A percentile compares a stretch with the other conserved stretches of the same genome.
Evolutionary conservation across 2,113 vertebrate species (phyloP).

Genomic region (Nematolebias whitei): DNA sequence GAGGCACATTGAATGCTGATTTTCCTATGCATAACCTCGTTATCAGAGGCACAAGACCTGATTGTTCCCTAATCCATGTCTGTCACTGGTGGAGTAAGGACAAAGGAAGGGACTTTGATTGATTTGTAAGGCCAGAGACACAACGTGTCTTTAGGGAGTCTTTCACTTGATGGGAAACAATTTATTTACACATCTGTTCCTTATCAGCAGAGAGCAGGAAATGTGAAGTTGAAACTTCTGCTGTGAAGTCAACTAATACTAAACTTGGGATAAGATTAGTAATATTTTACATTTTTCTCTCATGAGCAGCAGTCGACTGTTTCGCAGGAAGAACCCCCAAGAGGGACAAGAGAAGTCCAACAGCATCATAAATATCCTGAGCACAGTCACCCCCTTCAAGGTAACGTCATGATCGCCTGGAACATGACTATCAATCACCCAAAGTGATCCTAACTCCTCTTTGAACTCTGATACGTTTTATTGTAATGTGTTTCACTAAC

Average conservation of each 20-base stretch:
- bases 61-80: conserved; percentile 73
- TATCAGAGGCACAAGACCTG: conserved; percentile 66
- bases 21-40: conserved; percentile 53
- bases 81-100: conserved; percentile 42
- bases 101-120: conserved; percentile 38
- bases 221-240: neutral
- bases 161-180: neutral
- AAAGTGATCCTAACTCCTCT: conserved; percentile 1
- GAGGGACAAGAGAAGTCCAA: conserved; percentile 85
- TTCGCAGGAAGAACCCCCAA: conserved; percentile 82
- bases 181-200: conserved; percentile 15
- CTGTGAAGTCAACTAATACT: conserved; percentile 17
- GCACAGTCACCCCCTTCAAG: conserved; percentile 81
- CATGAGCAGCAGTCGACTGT: conserved; percentile 76
- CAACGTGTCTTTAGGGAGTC: conserved; percentile 18
- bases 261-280: conserved; percentile 35
- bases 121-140: conserved; percentile 37
- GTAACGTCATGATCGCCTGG: conserved; percentile 42
- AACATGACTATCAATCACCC: neutral
- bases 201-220: conserved; percentile 5
- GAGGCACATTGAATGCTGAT: conserved; percentile 71
- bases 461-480: conserved; percentile 5
- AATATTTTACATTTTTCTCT: conserved; percentile 15
- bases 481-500: neutral
- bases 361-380: conserved; percentile 85